These are phyloP conservation scores for Rhinella marina DNA, from an alignment of 2,797 vertebrate genomes.

Conservation along the genomic window DNA sequence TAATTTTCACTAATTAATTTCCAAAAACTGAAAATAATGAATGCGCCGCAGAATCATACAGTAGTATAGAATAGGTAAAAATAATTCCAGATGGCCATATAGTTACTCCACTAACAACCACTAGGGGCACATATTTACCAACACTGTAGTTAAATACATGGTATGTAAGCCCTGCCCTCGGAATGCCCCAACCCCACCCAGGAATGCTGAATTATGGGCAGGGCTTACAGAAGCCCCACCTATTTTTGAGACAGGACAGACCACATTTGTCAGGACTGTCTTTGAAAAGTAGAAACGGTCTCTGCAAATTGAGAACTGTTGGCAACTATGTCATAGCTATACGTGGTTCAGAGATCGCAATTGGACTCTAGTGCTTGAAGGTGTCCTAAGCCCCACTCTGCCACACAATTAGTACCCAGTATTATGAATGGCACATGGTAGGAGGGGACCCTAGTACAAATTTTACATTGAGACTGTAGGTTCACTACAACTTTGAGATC, in stretches of 20 bases:
- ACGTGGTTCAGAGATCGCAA: neutral
- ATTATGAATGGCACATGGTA: neutral
- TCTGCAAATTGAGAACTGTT: too few species aligned
- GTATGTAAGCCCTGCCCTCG: too few species aligned
- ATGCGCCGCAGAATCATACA: neutral
- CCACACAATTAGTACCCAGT: neutral
- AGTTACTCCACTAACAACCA: neutral
- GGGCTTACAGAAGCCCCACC: too few species aligned
- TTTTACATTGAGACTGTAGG: neutral
- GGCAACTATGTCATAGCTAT: too few species aligned
- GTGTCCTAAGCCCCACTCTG: neutral
- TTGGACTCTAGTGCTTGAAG: neutral
- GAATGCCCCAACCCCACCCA: too few species aligned
- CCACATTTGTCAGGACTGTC: too few species aligned
- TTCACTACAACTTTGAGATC: neutral
- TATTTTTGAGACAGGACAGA: too few species aligned
- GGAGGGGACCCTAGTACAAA: neutral
- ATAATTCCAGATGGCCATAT: neutral
- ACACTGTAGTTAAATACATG: too few species aligned
- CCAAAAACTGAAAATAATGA: neutral
- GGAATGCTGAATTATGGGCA: too few species aligned
- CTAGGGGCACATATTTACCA: neutral
- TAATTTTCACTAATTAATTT: neutral
- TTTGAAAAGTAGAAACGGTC: too few species aligned
- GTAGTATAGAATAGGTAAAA: neutral